Percentiles rank a stretch among this genome's conserved stretches.
Conservation (phyloP, 2,797 vertebrate species). For the Amphiprion clarkii region DNA sequence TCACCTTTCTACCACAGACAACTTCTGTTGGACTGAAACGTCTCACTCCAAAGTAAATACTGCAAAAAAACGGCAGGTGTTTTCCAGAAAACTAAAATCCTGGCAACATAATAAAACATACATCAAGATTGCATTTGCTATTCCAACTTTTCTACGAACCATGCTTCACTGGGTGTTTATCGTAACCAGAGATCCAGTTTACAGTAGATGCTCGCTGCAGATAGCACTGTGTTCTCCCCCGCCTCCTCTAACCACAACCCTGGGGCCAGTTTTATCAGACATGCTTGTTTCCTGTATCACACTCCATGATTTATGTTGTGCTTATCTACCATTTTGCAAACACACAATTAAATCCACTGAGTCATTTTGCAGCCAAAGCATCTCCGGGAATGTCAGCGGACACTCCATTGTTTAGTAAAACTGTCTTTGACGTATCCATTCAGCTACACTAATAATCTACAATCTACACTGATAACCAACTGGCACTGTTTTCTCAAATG, state of each 20-base stretch:
- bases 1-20: neutral
- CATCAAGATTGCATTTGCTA: neutral
- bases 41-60: neutral
- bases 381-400: slow-evolving; percentile 4
- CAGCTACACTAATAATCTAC: too few relatives aligned
- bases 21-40: neutral
- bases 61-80: neutral
- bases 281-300: slow-evolving; percentile 35
- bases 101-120: neutral
- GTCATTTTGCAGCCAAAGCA: neutral
- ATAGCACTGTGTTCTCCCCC: neutral
- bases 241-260: slow-evolving; percentile 17
- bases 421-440: neutral
- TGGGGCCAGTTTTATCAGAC: slow-evolving; percentile 20
- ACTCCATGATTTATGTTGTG: slow-evolving; percentile 5
- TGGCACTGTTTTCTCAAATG: too few relatives aligned
- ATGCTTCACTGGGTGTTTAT: slow-evolving; percentile 7
- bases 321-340: slow-evolving; percentile 16
- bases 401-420: neutral
- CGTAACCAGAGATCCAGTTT: slow-evolving; percentile 22
- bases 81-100: slow-evolving; percentile 15
- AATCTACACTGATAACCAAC: too few relatives aligned
- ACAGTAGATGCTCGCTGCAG: slow-evolving; percentile 1
- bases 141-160: neutral
- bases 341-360: neutral